These are phyloP conservation scores for Stichodactyla helianthus DNA, from an alignment of 64 coral and sea anemone genomes.

Conservation along the genomic window DNA sequence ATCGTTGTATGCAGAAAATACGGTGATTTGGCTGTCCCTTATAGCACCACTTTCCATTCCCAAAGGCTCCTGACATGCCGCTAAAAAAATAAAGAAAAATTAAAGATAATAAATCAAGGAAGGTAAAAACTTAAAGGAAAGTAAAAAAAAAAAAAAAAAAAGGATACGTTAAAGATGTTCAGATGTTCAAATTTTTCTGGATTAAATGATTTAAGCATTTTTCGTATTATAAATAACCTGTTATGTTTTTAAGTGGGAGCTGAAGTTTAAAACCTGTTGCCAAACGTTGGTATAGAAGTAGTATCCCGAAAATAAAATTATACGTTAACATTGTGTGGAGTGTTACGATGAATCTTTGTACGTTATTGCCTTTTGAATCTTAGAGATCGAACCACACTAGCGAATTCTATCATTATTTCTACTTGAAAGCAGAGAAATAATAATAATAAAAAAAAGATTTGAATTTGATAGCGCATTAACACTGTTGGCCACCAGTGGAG, in stretches of 20 bases:
- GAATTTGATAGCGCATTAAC: not conserved
- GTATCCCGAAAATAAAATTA: not conserved
- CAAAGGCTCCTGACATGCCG: slow-evolving; percentile 35
- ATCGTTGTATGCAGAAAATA: slow-evolving; percentile 27
- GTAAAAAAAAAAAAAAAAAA: slow-evolving; percentile 11
- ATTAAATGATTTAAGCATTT: not conserved
- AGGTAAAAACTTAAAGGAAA: not conserved
- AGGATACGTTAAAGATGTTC: not conserved
- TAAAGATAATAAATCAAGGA: too few relatives aligned
- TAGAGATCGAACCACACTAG: not conserved
- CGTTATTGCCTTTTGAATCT: not conserved
- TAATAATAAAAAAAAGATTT: not conserved
- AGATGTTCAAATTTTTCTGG: not conserved
- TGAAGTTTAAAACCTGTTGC: slow-evolving; percentile 3
- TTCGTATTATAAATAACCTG: slow-evolving; percentile 32
- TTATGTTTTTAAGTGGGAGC: slow-evolving; percentile 14
- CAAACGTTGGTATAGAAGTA: not conserved
- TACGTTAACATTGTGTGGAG: not conserved
- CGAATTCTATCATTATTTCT: not conserved
- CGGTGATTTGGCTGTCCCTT: slow-evolving; percentile 49
- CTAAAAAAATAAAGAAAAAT: slow-evolving; percentile 24
- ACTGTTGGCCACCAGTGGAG: not conserved
- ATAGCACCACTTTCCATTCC: slow-evolving; percentile 48
- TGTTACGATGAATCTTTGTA: not conserved
- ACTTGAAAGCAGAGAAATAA: not conserved